A percentile compares a stretch with the other conserved stretches of the same genome.
Evolutionary conservation across 2,888 invertebrate species (phyloP).

Genomic region (Drymonia ruficornis): DNA sequence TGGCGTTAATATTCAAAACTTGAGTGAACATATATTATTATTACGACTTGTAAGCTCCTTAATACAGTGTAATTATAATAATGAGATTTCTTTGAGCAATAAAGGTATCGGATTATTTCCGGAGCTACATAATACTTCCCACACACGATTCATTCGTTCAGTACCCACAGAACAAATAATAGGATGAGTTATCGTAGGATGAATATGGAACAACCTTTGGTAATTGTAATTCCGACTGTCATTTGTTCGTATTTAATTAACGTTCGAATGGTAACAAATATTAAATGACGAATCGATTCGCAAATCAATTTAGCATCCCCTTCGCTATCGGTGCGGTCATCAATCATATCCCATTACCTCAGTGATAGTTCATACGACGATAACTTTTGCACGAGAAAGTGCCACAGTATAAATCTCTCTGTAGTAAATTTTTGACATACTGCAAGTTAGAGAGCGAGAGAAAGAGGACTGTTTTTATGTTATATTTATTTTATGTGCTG

Average conservation of each 20-base stretch:
- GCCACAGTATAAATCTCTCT: slow-evolving; percentile 22
- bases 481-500: slow-evolving; percentile 6
- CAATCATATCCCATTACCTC: slow-evolving; percentile 55
- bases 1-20: slow-evolving; percentile 64
- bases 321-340: slow-evolving; percentile 47
- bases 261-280: slow-evolving; percentile 51
- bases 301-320: slow-evolving; percentile 63
- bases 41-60: slow-evolving; percentile 49
- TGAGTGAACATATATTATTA: slow-evolving; percentile 57
- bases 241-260: slow-evolving; percentile 46
- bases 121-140: background rate
- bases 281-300: slow-evolving; percentile 65
- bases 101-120: slow-evolving; percentile 7
- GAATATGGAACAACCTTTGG: too few relatives aligned
- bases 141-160: too few relatives aligned
- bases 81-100: slow-evolving; percentile 5
- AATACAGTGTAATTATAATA: slow-evolving; percentile 43
- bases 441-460: slow-evolving; percentile 14
- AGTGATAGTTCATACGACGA: slow-evolving; percentile 25
- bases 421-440: slow-evolving; percentile 14
- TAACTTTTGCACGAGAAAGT: slow-evolving; percentile 7
- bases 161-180: too few relatives aligned
- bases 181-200: too few relatives aligned
- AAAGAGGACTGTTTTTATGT: background rate
- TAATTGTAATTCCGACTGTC: slow-evolving; percentile 22